Base-by-base conservation (phyloP, 1,140 invertebrate genomes). In the Zaprionus taronus region DNA sequence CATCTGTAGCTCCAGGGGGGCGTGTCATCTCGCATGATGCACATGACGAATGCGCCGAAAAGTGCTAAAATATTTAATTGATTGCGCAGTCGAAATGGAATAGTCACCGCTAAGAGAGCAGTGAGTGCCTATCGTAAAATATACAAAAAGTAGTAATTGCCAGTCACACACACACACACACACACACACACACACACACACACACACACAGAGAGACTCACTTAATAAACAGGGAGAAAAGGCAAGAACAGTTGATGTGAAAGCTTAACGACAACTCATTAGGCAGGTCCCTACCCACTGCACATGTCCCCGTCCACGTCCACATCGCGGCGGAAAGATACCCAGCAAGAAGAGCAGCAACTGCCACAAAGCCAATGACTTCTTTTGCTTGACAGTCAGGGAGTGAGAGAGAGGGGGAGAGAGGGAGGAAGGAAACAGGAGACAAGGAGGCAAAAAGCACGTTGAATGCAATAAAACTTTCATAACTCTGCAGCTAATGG, bases 391-490 rank as follows among this genome's bases (percentile, higher is more conserved):
- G 17, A 14, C 26, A 24, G 47, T 34, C 34, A 55, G 4, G 56
- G 38, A 51, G 47, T 36, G 38, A 26, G 47, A 31, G 9, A 53
- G 71, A 31, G 47, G 41, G 12, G 41, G 47, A 55, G 28, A 53
- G 47, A 4, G 9, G 41, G 49, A 34, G 44, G 61, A 41, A 56
- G 69, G 68, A 41, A 71, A 31, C 60, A 22, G 58, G 60, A 49
- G 55, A 76, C 38, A 57, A 51, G 64, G 36, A 69, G 47, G 34
- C 47, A 78, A 80, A 66, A 72, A 72, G 69, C 64, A 79, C 57
- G 81, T 79, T 87, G 84, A 81, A 83, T 89, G 84, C 81, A 90
- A 89, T 89, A 89, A 89, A 90, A 89, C 84, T 89, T 89, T 89
- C 84, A 89, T 89, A 89, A 89, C 84, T 89, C 85, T 89, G 79